These are phyloP conservation scores for Xestobium rufovillosum DNA, from an alignment of 2,888 invertebrate species.

Conservation along the genomic window DNA sequence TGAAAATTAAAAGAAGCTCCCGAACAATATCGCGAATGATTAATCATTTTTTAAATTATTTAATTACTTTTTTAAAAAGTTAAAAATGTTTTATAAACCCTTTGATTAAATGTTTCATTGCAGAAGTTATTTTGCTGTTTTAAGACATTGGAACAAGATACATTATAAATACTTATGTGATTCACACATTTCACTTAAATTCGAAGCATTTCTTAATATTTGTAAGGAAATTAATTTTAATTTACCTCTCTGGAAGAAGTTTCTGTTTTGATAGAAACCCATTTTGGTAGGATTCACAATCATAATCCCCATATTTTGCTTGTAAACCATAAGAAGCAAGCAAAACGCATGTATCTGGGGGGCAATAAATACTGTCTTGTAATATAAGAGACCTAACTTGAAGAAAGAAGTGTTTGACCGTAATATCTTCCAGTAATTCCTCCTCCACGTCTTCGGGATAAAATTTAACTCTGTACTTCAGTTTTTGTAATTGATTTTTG, in stretches of 20 bases:
- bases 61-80: no score
- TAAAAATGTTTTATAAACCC: no score
- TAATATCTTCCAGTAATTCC: slow-evolving; percentile 98
- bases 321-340: slow-evolving; percentile 97
- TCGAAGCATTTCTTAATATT: not conserved
- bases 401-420: slow-evolving; percentile 85
- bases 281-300: slow-evolving; percentile 66
- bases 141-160: no score
- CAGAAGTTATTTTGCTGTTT: no score
- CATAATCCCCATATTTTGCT: slow-evolving; percentile 93
- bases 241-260: slow-evolving; percentile 77
- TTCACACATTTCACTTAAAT: slow-evolving; percentile 1
- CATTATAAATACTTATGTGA: no score
- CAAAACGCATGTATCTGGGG: slow-evolving; percentile 95
- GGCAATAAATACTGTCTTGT: slow-evolving; percentile 96
- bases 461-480: slow-evolving; percentile 81
- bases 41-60: no score
- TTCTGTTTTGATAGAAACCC: slow-evolving; percentile 86
- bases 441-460: slow-evolving; percentile 98
- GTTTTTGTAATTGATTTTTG: slow-evolving; percentile 25
- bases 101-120: no score
- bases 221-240: slow-evolving; percentile 2
- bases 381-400: slow-evolving; percentile 94
- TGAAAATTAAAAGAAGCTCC: no score
- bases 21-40: no score